phyloP scores from a whole-genome alignment of 1,140 invertebrate genomes.

The Chelonus insularis region DNA sequence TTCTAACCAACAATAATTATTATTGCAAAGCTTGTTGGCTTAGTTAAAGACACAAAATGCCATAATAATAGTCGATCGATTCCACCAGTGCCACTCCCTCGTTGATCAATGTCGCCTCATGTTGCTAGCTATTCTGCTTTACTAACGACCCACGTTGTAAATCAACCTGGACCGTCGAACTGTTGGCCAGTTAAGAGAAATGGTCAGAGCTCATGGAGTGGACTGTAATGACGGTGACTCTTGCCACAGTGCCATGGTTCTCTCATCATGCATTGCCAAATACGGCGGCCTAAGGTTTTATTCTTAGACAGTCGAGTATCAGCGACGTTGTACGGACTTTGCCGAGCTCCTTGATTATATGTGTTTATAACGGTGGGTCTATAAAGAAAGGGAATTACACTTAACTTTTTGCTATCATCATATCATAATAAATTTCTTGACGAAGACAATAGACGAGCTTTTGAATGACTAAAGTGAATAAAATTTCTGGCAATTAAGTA shows the following conservation, averaged over 20 bases:
- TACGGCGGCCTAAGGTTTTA: slow-evolving; percentile 35
- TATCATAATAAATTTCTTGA: slow-evolving; percentile 7
- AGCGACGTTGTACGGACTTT: slow-evolving; percentile 28
- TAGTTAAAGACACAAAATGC: not conserved
- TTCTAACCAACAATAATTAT: not conserved
- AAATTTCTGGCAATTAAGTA: too few relatives aligned
- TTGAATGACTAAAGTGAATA: not conserved
- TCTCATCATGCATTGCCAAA: slow-evolving; percentile 33
- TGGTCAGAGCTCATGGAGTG: not conserved
- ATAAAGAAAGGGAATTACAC: slow-evolving; percentile 14
- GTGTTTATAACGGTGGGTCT: slow-evolving; percentile 9
- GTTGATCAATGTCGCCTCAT: slow-evolving; percentile 12
- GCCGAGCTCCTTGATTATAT: slow-evolving; percentile 17
- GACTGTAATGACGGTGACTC: not conserved
- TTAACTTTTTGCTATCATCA: slow-evolving; percentile 1
- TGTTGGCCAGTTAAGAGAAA: not conserved
- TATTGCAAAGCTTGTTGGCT: not conserved
- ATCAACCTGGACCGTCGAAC: not conserved
- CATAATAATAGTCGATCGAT: slow-evolving; percentile 17
- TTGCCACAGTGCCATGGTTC: slow-evolving; percentile 7
- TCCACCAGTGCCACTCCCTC: slow-evolving; percentile 13
- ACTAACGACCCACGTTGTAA: not conserved
- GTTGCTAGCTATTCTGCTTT: not conserved
- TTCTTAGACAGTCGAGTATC: slow-evolving; percentile 33
- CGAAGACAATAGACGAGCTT: not conserved